phyloP scores from a whole-genome alignment of 2,888 invertebrate species.

The Standfussiana lucernea region DNA sequence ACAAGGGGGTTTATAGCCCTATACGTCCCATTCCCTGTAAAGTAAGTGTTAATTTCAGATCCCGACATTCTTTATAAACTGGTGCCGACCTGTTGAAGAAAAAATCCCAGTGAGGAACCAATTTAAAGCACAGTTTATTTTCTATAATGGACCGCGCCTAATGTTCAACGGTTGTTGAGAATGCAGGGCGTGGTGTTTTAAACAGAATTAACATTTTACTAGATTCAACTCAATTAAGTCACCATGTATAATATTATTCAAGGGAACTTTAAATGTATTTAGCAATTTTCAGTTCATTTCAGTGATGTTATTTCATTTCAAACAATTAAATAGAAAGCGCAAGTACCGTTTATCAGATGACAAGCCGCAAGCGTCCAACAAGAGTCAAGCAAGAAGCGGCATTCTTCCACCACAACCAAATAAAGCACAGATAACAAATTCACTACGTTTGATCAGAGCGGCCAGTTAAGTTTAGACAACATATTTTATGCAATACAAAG shows the following conservation, averaged over 20 bases:
- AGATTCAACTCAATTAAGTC: neutral
- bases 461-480: too few relatives aligned
- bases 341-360: conserved; percentile 30
- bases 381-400: neutral
- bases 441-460: too few relatives aligned
- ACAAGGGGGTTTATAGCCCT: conserved; percentile 80
- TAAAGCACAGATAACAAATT: neutral
- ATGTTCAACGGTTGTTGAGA: conserved; percentile 34
- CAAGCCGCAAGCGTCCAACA: conserved; percentile 36
- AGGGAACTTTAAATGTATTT: neutral
- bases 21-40: conserved; percentile 86
- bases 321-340: conserved; percentile 1
- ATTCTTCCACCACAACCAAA: neutral
- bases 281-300: conserved; percentile 9
- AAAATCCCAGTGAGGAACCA: conserved; percentile 75
- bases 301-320: conserved; percentile 2
- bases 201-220: neutral
- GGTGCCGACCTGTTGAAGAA: conserved; percentile 83
- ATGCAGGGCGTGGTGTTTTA: conserved; percentile 54
- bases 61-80: conserved; percentile 81
- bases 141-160: conserved; percentile 37
- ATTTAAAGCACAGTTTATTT: conserved; percentile 15
- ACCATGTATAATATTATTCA: neutral
- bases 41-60: conserved; percentile 84
- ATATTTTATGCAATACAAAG: too few relatives aligned